Percentiles rank a stretch among this genome's conserved stretches.
phyloP scores from a whole-genome alignment of 2,113 vertebrate species.

The Drymodes brunneopygia region DNA sequence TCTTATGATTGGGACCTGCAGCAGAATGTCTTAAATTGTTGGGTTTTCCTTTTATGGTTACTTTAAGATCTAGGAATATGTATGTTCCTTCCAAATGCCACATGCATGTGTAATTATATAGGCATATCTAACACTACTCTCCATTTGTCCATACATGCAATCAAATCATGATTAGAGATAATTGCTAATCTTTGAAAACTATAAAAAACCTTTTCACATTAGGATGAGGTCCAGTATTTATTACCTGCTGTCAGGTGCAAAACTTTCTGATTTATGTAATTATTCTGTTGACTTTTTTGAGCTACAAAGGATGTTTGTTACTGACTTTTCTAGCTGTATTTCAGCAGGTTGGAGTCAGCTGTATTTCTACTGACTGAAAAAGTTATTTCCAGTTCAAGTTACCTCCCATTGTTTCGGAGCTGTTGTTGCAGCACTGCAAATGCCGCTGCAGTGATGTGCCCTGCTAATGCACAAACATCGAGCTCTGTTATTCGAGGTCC shows the following conservation, averaged over 20 bases:
- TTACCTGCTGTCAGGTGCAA: not conserved
- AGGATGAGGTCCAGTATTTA: not conserved
- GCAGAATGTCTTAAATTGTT: not conserved
- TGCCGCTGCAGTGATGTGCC: not conserved
- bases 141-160: not conserved
- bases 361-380: not conserved
- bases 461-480: not conserved
- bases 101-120: not conserved
- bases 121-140: not conserved
- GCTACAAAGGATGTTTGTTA: not conserved
- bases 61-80: not conserved
- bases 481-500: not conserved
- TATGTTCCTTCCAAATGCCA: not conserved
- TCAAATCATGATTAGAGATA: not conserved
- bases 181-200: not conserved
- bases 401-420: not conserved
- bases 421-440: not conserved
- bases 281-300: not conserved
- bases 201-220: not conserved
- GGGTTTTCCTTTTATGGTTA: not conserved
- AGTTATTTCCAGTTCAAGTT: not conserved
- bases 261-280: not conserved
- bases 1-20: not conserved
- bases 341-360: not conserved
- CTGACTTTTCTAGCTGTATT: not conserved